phyloP scores from a whole-genome alignment of 2,888 invertebrate genomes.

The Drosophila nigritarsus region DNA sequence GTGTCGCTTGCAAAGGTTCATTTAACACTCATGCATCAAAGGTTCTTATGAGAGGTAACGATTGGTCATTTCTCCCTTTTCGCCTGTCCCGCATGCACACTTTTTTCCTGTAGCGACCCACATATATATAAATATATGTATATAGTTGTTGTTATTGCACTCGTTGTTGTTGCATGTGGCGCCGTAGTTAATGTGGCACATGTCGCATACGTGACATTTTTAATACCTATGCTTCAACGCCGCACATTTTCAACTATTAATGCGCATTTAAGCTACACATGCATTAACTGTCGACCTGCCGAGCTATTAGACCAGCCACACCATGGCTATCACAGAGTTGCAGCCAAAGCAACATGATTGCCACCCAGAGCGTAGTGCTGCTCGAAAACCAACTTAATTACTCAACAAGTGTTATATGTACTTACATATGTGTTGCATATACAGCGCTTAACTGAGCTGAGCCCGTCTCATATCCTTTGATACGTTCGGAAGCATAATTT shows the following conservation, averaged over 20 bases:
- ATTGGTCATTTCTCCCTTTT: slow-evolving; percentile 59
- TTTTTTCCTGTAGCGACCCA: slow-evolving; percentile 30
- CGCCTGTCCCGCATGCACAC: slow-evolving; percentile 47
- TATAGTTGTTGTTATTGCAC: neutral
- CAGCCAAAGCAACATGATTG: slow-evolving; percentile 27
- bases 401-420: slow-evolving; percentile 26
- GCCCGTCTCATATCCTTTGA: slow-evolving; percentile 27
- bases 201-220: slow-evolving; percentile 80
- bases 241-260: slow-evolving; percentile 80
- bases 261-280: slow-evolving; percentile 78
- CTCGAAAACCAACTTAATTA: slow-evolving; percentile 67
- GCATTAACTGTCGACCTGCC: slow-evolving; percentile 64
- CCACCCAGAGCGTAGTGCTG: slow-evolving; percentile 22
- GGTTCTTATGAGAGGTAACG: slow-evolving; percentile 40
- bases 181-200: slow-evolving; percentile 76
- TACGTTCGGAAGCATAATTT: slow-evolving; percentile 41
- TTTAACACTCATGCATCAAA: slow-evolving; percentile 53
- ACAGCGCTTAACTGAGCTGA: slow-evolving; percentile 24
- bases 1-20: slow-evolving; percentile 46
- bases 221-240: slow-evolving; percentile 77
- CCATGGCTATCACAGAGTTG: slow-evolving; percentile 15
- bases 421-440: slow-evolving; percentile 24
- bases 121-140: slow-evolving; percentile 22
- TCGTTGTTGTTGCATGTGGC: slow-evolving; percentile 63
- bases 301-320: slow-evolving; percentile 17